Evolutionary conservation across 2,888 invertebrate species (phyloP).

Genomic region (Phrixothrix hirtus): DNA sequence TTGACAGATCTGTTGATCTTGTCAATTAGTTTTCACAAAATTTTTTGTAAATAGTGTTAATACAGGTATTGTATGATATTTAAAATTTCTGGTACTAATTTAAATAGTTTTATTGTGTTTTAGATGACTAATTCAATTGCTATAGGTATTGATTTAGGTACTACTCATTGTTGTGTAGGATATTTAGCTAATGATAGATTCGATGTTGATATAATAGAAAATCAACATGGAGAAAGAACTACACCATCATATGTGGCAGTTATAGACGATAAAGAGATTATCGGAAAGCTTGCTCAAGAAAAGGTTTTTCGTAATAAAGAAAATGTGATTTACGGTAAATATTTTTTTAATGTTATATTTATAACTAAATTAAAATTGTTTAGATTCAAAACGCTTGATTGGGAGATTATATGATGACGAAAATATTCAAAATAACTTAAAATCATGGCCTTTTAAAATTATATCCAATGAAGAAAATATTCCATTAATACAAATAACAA

Average conservation of each 20-base stretch:
- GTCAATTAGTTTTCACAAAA: too few species aligned
- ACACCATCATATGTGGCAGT: constrained; percentile 13
- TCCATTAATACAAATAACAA: constrained; percentile 7
- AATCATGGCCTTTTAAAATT: constrained; percentile 8
- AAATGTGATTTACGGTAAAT: constrained; percentile 7
- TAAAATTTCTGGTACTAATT: too few species aligned
- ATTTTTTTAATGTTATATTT: not conserved
- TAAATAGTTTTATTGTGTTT: too few species aligned
- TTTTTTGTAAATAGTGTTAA: too few species aligned
- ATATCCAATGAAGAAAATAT: not conserved
- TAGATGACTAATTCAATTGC: too few species aligned
- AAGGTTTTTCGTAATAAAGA: not conserved
- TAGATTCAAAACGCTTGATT: constrained; percentile 15
- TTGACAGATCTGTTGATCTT: too few species aligned
- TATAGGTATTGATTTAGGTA: constrained; percentile 17
- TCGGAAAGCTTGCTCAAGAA: constrained; percentile 15
- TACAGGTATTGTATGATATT: too few species aligned
- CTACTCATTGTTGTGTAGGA: constrained; percentile 14
- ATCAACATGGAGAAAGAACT: constrained; percentile 7
- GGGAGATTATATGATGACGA: constrained; percentile 5
- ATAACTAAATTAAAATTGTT: constrained; percentile 1
- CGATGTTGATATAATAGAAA: constrained; percentile 12
- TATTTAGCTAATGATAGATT: not conserved
- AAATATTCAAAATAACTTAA: constrained; percentile 4
- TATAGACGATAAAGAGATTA: constrained; percentile 4